phyloP scores from a whole-genome alignment of 2,888 invertebrate genomes.

The Tetrapedia diversipes region DNA sequence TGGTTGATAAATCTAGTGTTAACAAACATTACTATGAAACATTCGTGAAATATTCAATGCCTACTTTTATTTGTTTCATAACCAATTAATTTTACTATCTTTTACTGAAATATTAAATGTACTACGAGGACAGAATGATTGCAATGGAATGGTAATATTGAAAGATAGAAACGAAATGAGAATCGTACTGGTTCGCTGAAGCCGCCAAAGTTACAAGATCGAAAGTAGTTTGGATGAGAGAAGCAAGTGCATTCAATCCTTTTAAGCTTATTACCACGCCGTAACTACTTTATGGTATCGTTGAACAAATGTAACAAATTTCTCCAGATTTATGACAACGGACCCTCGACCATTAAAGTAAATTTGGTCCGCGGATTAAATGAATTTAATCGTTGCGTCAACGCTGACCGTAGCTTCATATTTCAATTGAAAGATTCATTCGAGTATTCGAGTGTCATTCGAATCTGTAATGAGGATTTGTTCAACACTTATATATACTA shows the following conservation, averaged over 20 bases:
- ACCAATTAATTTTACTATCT: no score
- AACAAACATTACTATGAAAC: no score
- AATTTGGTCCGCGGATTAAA: conserved; percentile 43
- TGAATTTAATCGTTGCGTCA: conserved; percentile 1
- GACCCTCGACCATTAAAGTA: conserved; percentile 13
- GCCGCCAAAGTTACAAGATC: conserved; percentile 47
- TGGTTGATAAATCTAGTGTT: no score
- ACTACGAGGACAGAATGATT: no score
- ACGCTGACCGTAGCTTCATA: neutral
- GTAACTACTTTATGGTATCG: conserved; percentile 61
- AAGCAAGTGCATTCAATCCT: conserved; percentile 56
- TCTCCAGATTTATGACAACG: conserved; percentile 47
- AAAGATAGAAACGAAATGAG: conserved; percentile 14
- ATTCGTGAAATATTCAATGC: no score
- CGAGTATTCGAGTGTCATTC: no score
- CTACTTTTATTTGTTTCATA: no score
- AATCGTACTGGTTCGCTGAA: conserved; percentile 30
- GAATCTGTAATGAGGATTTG: no score
- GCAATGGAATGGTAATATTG: no score
- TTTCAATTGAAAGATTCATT: neutral
- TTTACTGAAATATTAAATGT: no score
- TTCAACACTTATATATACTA: no score
- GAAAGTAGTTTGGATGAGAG: conserved; percentile 51
- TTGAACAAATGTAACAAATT: conserved; percentile 54
- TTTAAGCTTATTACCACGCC: conserved; percentile 64